Percentiles rank a stretch among this genome's conserved stretches.
These are phyloP conservation scores for Calcarius lapponicus DNA, from an alignment of 2,797 vertebrate species.

Conservation along the genomic window DNA sequence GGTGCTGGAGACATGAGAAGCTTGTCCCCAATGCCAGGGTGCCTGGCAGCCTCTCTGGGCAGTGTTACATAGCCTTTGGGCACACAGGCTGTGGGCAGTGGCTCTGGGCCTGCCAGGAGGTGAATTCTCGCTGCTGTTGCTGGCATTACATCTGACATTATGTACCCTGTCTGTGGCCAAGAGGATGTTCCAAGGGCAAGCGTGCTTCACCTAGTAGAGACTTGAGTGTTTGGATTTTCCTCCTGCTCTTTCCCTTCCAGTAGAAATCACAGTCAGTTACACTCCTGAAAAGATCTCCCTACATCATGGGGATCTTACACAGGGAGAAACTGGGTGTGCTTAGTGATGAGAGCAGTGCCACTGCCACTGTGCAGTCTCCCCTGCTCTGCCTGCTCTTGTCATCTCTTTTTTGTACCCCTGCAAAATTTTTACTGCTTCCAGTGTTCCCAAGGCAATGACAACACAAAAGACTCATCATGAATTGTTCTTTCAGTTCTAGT, in stretches of 20 bases:
- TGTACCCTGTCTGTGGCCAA: no score
- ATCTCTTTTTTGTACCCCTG: no score
- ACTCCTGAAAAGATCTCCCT: not conserved
- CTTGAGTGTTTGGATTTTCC: not conserved
- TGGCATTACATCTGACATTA: accelerated
- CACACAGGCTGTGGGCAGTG: not conserved
- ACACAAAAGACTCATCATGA: not conserved
- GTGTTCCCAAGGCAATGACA: not conserved
- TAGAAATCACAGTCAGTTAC: not conserved
- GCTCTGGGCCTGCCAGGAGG: not conserved
- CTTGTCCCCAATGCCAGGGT: accelerated
- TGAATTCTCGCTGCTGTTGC: accelerated
- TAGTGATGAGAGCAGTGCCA: accelerated
- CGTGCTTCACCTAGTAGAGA: not conserved
- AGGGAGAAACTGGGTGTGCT: not conserved
- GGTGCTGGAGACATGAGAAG: accelerated
- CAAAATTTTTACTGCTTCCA: not conserved
- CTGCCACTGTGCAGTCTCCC: not conserved
- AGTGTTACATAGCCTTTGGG: accelerated
- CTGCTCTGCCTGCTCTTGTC: not conserved
- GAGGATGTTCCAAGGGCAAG: not conserved
- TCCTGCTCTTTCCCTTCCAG: not conserved
- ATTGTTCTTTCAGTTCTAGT: not conserved
- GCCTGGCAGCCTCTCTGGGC: not conserved
- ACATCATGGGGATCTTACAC: accelerated